Percentiles rank a stretch among this genome's conserved stretches.
These are phyloP conservation scores for Entelurus aequoreus DNA, from an alignment of 2,113 vertebrate species.

Conservation along the genomic window DNA sequence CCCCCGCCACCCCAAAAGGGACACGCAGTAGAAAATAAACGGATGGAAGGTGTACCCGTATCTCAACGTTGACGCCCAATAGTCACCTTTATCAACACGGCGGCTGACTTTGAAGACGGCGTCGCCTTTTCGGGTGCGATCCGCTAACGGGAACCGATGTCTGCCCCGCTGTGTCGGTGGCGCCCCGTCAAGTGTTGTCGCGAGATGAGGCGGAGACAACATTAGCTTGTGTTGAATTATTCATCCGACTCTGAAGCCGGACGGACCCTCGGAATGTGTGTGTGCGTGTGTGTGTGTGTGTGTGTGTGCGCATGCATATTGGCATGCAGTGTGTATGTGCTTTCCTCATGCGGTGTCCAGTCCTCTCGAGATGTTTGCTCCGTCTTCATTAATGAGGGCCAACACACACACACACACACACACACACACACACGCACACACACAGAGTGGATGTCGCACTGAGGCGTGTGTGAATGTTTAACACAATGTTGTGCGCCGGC, in stretches of 20 bases:
- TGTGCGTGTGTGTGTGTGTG: background rate
- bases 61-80: no score
- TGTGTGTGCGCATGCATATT: background rate
- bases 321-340: constrained; percentile 9
- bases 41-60: no score
- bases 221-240: constrained; percentile 71
- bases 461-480: background rate
- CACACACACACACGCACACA: background rate
- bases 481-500: background rate
- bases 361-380: constrained; percentile 27
- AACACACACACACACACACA: constrained; percentile 7
- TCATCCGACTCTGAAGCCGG: constrained; percentile 53
- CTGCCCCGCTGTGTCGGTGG: no score
- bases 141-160: no score
- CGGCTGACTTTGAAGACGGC: no score
- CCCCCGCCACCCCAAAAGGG: no score
- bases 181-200: background rate
- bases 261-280: constrained; percentile 28
- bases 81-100: no score
- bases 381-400: constrained; percentile 35
- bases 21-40: no score
- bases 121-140: no score
- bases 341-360: constrained; percentile 9
- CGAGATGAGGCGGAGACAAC: constrained; percentile 30
- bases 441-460: background rate